phyloP scores from a whole-genome alignment of 2,888 invertebrate genomes.

The Parascotia fuliginaria region DNA sequence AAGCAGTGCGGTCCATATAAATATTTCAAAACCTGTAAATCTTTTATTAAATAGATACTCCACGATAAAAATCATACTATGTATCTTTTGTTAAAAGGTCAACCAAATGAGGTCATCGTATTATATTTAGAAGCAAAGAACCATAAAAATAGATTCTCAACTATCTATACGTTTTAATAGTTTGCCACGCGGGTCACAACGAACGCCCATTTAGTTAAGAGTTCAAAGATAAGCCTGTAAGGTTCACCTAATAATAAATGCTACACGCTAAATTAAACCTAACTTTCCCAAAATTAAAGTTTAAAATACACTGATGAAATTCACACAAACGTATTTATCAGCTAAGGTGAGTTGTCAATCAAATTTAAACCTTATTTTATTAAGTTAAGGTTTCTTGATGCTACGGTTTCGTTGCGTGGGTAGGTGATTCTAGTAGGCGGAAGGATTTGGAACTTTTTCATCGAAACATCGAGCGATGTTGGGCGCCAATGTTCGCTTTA shows the following conservation, averaged over 20 bases:
- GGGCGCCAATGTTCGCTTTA: slow-evolving; percentile 25
- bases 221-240: slow-evolving; percentile 43
- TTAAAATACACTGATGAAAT: slow-evolving; percentile 6
- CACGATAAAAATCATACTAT: no score
- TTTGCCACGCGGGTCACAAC: slow-evolving; percentile 21
- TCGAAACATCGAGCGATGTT: slow-evolving; percentile 14
- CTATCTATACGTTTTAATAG: slow-evolving; percentile 32
- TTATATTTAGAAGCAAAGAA: no score
- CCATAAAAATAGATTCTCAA: slow-evolving; percentile 20
- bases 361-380: slow-evolving; percentile 8
- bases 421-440: slow-evolving; percentile 23
- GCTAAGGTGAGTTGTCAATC: slow-evolving; percentile 4
- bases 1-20: no score
- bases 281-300: background rate
- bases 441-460: slow-evolving; percentile 46
- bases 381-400: slow-evolving; percentile 2
- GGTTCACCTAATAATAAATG: slow-evolving; percentile 9
- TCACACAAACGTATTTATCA: slow-evolving; percentile 10
- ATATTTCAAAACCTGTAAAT: no score
- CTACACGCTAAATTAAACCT: slow-evolving; percentile 4
- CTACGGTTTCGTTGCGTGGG: background rate
- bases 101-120: no score
- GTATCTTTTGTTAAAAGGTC: no score
- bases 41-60: no score
- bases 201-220: slow-evolving; percentile 43